A percentile compares a stretch with the other conserved stretches of the same genome.
These are phyloP conservation scores for Brachionus manjavacas DNA, from an alignment of 1,140 invertebrate species.

Conservation along the genomic window DNA sequence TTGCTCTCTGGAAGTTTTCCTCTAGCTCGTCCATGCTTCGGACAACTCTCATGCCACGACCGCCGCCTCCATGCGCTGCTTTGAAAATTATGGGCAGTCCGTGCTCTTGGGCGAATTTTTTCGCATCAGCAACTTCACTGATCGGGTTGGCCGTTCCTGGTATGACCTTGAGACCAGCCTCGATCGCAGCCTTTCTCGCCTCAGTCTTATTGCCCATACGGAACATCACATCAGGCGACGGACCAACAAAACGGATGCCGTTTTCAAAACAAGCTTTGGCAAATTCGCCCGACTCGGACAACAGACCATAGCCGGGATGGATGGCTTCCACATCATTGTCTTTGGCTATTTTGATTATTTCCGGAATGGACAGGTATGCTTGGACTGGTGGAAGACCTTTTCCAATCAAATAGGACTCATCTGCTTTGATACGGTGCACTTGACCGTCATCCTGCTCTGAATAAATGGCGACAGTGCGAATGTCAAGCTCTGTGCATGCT, in stretches of 20 bases:
- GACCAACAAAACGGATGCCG: slow-evolving; percentile 90
- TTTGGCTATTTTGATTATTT: slow-evolving; percentile 90
- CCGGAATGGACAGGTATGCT: slow-evolving; percentile 92
- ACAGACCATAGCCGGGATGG: slow-evolving; percentile 96
- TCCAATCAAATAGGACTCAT: slow-evolving; percentile 93
- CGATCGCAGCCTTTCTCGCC: slow-evolving; percentile 63
- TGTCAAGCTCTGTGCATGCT: slow-evolving; percentile 93
- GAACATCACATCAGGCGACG: slow-evolving; percentile 82
- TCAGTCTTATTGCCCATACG: slow-evolving; percentile 97
- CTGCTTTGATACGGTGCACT: slow-evolving; percentile 96
- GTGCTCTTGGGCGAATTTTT: slow-evolving; percentile 65
- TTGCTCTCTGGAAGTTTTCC: slow-evolving; percentile 83
- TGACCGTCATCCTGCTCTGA: slow-evolving; percentile 97
- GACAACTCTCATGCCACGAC: slow-evolving; percentile 94
- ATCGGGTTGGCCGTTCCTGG: slow-evolving; percentile 86
- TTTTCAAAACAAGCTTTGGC: slow-evolving; percentile 85
- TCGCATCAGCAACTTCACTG: slow-evolving; percentile 76
- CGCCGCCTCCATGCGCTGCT: slow-evolving; percentile 95
- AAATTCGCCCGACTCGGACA: slow-evolving; percentile 94
- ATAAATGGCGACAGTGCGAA: slow-evolving; percentile 87
- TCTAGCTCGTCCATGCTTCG: slow-evolving; percentile 83
- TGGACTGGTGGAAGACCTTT: slow-evolving; percentile 89
- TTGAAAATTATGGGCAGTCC: slow-evolving; percentile 97
- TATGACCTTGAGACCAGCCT: slow-evolving; percentile 63
- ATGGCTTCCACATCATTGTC: slow-evolving; percentile 95